Evolutionary conservation across 23 tunicate genomes (phyloP).

Genomic region (Styela clava): DNA sequence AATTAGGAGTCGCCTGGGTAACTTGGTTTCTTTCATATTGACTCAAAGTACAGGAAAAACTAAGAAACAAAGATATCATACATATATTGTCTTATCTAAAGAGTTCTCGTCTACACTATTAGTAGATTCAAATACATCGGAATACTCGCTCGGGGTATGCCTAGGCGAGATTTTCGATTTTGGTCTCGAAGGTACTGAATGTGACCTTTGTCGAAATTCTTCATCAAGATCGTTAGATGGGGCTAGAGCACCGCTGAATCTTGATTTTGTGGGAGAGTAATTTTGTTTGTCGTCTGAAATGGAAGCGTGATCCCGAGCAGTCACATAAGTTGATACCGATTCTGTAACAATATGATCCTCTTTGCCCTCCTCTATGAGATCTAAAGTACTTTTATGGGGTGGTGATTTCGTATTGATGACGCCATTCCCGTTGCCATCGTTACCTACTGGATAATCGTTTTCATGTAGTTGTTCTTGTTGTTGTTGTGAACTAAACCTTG

Average conservation of each 20-base stretch:
- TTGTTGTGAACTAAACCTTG: background rate
- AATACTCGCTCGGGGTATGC: background rate
- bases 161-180: background rate
- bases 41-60: too few relatives aligned
- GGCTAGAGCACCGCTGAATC: background rate
- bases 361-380: background rate
- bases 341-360: background rate
- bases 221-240: background rate
- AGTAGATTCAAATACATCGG: background rate
- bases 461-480: background rate
- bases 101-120: background rate
- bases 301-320: background rate
- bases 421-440: background rate
- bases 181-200: background rate
- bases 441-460: background rate
- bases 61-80: background rate
- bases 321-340: background rate
- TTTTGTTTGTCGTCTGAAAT: background rate
- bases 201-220: background rate
- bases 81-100: constrained; percentile 1
- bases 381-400: background rate
- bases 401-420: background rate
- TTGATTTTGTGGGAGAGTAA: background rate
- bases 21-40: too few relatives aligned
- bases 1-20: too few relatives aligned